Evolutionary conservation across 2,888 invertebrate genomes (phyloP).

Genomic region (Fragum fragum): DNA sequence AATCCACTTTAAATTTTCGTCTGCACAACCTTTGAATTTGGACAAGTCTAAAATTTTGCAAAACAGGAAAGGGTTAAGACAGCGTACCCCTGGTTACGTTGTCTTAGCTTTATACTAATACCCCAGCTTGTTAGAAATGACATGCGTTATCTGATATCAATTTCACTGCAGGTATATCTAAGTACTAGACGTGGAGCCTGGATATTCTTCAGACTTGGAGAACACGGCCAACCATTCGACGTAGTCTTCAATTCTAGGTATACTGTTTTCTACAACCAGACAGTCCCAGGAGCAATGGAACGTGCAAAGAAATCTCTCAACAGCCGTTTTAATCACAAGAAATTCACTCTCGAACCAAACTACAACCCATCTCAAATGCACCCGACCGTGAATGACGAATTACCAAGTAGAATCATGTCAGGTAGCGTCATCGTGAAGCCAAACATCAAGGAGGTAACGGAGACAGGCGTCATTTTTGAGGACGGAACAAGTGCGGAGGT

Average conservation of each 20-base stretch:
- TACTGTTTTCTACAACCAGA: constrained; percentile 23
- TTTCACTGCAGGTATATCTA: constrained; percentile 84
- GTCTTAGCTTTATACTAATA: no score
- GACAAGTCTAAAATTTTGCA: no score
- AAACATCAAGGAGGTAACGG: constrained; percentile 78
- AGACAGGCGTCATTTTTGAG: constrained; percentile 80
- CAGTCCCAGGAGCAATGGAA: constrained; percentile 47
- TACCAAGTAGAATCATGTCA: constrained; percentile 85
- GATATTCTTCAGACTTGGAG: constrained; percentile 85
- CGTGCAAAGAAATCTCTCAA: constrained; percentile 70
- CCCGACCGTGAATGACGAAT: constrained; percentile 86
- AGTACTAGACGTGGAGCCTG: constrained; percentile 87
- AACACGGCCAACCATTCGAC: constrained; percentile 81
- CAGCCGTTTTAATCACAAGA: constrained; percentile 84
- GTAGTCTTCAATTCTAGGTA: constrained; percentile 66
- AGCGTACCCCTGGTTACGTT: no score
- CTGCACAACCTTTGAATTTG: no score
- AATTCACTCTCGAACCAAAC: constrained; percentile 86
- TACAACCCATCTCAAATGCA: constrained; percentile 77
- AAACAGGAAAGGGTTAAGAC: no score
- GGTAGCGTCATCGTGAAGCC: constrained; percentile 85
- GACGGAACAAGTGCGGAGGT: constrained; percentile 81
- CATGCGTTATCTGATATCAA: no score
- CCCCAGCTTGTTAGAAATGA: no score
- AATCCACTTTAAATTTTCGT: no score